Evolutionary conservation across 2,113 vertebrate species (phyloP).

Genomic region (Sorex fumeus): DNA sequence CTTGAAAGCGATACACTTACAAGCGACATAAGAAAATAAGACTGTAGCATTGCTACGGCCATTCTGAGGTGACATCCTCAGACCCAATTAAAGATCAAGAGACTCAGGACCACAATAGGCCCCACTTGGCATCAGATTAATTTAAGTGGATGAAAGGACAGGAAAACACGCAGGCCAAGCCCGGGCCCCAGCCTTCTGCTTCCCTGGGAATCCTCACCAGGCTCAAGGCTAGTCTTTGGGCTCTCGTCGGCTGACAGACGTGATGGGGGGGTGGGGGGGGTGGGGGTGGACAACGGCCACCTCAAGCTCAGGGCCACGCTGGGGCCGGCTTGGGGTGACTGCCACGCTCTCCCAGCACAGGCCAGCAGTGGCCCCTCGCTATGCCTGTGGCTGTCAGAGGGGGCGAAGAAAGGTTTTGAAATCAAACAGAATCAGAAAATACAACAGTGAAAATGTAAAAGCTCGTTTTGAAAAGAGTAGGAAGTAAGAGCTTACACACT

Average conservation of each 20-base stretch:
- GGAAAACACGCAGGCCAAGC: not conserved
- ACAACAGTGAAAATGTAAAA: not conserved
- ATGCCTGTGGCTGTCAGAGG: not conserved
- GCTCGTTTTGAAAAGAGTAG: constrained; percentile 24
- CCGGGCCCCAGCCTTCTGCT: not conserved
- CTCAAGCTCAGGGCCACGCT: not conserved
- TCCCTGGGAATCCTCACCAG: not conserved
- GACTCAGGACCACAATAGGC: not conserved
- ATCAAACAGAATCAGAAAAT: constrained; percentile 1
- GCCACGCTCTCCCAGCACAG: not conserved
- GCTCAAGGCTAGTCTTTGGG: not conserved
- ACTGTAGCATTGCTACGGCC: not conserved
- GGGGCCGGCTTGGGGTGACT: not conserved
- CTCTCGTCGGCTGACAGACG: not conserved
- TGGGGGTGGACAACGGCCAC: not conserved
- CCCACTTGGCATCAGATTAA: not conserved
- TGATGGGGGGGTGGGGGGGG: too few species aligned
- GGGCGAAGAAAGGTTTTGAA: not conserved
- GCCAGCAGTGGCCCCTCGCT: not conserved
- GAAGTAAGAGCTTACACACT: not conserved
- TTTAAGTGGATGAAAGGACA: constrained; percentile 10
- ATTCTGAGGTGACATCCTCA: not conserved
- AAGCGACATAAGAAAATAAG: constrained; percentile 16
- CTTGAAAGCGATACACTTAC: not conserved
- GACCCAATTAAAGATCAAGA: not conserved